phyloP scores from a whole-genome alignment of 2,888 invertebrate genomes.

The Drosophila robusta region DNA sequence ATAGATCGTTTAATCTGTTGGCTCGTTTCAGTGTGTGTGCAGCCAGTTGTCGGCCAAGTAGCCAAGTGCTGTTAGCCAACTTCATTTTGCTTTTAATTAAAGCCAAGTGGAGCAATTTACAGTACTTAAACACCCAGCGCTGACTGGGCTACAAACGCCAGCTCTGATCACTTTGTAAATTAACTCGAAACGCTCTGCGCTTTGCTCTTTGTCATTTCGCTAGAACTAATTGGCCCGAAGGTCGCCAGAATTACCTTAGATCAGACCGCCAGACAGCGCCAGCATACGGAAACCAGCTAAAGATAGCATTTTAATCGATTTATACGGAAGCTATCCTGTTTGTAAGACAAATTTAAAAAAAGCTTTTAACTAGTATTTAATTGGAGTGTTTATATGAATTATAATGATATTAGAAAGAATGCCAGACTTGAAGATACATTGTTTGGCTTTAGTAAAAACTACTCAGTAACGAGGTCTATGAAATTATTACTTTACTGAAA shows the following conservation, averaged over 20 bases:
- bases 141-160: constrained; percentile 15
- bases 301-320: constrained; percentile 6
- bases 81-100: constrained; percentile 66
- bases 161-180: constrained; percentile 26
- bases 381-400: constrained; percentile 7
- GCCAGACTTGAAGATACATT: too few relatives aligned
- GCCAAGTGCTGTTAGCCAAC: constrained; percentile 5
- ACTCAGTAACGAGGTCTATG: too few relatives aligned
- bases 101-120: constrained; percentile 49
- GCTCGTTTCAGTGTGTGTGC: constrained; percentile 3
- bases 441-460: too few relatives aligned
- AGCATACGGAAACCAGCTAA: constrained; percentile 23
- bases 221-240: constrained; percentile 63
- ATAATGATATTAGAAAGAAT: constrained; percentile 1
- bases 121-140: constrained; percentile 18
- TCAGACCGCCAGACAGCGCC: constrained; percentile 7
- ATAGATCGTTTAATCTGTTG: constrained; percentile 13
- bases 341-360: not conserved
- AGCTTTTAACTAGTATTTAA: constrained; percentile 18
- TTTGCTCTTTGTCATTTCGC: constrained; percentile 30
- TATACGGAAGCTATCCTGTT: constrained; percentile 31
- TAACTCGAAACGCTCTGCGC: constrained; percentile 20
- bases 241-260: constrained; percentile 40
- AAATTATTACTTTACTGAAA: too few relatives aligned
- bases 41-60: constrained; percentile 23